These are phyloP conservation scores for Heteromormyrus szaboi DNA, from an alignment of 2,797 vertebrate species.

Conservation along the genomic window DNA sequence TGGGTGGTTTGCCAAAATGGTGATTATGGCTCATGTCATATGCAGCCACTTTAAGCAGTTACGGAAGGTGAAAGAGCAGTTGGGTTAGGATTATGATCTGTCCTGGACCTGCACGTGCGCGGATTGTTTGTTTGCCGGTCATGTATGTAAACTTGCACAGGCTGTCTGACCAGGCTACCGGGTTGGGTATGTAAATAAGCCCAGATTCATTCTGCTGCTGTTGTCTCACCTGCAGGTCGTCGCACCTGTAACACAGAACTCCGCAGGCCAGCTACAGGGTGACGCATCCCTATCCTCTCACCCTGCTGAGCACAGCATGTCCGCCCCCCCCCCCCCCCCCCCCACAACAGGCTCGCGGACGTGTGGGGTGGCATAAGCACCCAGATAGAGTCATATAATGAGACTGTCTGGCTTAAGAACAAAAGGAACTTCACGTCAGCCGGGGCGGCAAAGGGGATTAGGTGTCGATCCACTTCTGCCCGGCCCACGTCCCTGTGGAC, in stretches of 20 bases:
- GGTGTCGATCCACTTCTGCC: conserved; percentile 49
- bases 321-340: not conserved
- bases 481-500: conserved; percentile 44
- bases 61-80: not conserved
- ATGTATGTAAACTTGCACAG: not conserved
- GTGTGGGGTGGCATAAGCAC: conserved; percentile 23
- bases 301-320: not conserved
- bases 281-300: not conserved
- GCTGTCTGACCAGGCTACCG: not conserved
- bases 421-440: conserved; percentile 55
- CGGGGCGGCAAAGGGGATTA: conserved; percentile 52
- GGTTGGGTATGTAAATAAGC: not conserved
- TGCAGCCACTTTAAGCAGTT: not conserved
- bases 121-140: not conserved
- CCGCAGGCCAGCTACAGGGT: not conserved
- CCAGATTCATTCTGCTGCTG: not conserved
- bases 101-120: not conserved
- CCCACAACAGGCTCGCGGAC: not conserved
- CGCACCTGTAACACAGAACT: not conserved
- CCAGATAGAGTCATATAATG: conserved; percentile 61
- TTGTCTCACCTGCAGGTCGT: not conserved
- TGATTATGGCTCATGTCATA: not conserved
- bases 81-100: not conserved
- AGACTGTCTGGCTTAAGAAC: conserved; percentile 59
- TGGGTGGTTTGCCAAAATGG: not conserved